A percentile compares a stretch with the other conserved stretches of the same genome.
phyloP scores from a whole-genome alignment of 2,797 vertebrate genomes.

The Scomberomorus guttatus region DNA sequence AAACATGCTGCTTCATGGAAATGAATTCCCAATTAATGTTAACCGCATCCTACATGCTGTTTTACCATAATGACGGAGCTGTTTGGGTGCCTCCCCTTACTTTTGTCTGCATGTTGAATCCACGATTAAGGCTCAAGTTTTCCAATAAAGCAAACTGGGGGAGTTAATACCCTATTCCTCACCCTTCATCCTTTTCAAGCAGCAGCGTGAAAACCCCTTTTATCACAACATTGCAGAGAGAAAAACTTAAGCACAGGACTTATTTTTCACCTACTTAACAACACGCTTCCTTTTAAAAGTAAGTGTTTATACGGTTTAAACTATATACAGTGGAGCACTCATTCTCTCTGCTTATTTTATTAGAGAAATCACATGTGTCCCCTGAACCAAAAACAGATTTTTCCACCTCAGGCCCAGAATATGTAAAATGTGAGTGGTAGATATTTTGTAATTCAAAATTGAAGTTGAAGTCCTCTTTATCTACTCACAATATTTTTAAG shows the following conservation, averaged over 20 bases:
- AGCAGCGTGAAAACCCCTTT: conserved; percentile 58
- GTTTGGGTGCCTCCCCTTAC: conserved; percentile 49
- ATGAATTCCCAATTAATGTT: conserved; percentile 69
- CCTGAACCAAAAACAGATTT: neutral
- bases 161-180: conserved; percentile 68
- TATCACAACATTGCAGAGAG: conserved; percentile 42
- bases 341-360: conserved; percentile 17
- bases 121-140: conserved; percentile 68
- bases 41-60: conserved; percentile 66
- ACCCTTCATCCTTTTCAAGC: conserved; percentile 49
- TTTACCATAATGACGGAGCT: conserved; percentile 78
- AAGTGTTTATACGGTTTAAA: conserved; percentile 40
- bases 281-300: conserved; percentile 9
- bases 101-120: conserved; percentile 63
- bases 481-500: neutral
- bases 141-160: conserved; percentile 69
- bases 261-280: conserved; percentile 37
- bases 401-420: neutral
- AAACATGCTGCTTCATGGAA: conserved; percentile 64
- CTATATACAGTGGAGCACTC: neutral
- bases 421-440: neutral
- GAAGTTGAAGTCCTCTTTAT: neutral
- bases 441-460: neutral
- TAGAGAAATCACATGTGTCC: conserved; percentile 11
- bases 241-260: conserved; percentile 38